Conservation (phyloP, 2,113 vertebrate genomes). For the Hoplias malabaricus region DNA sequence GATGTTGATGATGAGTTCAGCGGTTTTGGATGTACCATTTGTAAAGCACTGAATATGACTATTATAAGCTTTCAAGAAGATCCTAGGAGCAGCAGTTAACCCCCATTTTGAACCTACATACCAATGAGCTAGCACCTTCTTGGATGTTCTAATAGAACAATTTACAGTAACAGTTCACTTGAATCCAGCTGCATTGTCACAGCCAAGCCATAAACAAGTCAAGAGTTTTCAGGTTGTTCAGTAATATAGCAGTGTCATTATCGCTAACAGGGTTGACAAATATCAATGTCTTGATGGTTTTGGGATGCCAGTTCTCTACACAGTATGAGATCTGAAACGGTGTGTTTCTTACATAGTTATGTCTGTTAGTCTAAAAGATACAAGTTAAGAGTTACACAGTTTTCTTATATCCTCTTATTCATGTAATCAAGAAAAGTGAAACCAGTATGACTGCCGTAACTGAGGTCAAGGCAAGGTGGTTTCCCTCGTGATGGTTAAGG, state of each 20-base stretch:
- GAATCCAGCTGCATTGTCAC: too few species aligned
- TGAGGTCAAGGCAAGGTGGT: conserved; percentile 5
- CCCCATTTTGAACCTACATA: conserved; percentile 13
- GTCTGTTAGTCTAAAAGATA: too few species aligned
- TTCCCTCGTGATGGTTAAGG: not conserved
- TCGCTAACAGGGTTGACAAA: too few species aligned
- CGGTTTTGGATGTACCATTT: not conserved
- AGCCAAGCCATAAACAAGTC: too few species aligned
- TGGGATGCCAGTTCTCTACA: too few species aligned
- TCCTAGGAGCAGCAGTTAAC: conserved; percentile 5
- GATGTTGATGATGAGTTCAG: not conserved
- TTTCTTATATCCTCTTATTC: not conserved
- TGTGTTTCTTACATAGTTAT: too few species aligned
- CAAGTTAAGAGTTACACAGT: too few species aligned
- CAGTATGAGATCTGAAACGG: too few species aligned
- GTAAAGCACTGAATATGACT: not conserved
- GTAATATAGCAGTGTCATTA: too few species aligned
- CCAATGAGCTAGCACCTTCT: not conserved
- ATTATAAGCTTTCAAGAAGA: conserved; percentile 15
- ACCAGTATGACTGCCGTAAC: not conserved
- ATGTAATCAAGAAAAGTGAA: not conserved
- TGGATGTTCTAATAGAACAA: conserved; percentile 18
- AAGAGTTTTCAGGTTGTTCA: too few species aligned
- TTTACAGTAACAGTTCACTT: too few species aligned
- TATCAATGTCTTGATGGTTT: too few species aligned